Conservation (phyloP, 2,797 vertebrate species). For the Enteromius unitaeniatus region DNA sequence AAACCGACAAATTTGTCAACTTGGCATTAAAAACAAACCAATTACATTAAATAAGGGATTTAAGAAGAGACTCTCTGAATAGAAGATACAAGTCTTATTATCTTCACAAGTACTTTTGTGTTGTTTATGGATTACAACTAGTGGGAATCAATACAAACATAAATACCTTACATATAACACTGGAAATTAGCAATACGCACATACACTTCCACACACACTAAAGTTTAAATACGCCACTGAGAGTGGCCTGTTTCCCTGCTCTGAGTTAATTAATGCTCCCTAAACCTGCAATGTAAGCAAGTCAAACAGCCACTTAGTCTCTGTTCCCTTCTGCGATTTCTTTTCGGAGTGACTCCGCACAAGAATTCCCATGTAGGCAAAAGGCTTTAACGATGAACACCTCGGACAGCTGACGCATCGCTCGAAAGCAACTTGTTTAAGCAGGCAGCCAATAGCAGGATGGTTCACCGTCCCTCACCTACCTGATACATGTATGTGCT, state of each 20-base stretch:
- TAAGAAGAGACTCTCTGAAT: not conserved
- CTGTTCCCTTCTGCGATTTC: not conserved
- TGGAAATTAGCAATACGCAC: not conserved
- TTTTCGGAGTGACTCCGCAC: not conserved
- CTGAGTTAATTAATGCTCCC: constrained; percentile 34
- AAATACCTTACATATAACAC: not conserved
- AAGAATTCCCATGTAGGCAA: constrained; percentile 22
- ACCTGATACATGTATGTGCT: constrained; percentile 89
- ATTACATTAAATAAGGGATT: not conserved
- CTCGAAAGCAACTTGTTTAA: constrained; percentile 13
- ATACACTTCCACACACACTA: constrained; percentile 9
- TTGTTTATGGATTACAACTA: not conserved
- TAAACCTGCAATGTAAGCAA: constrained; percentile 24
- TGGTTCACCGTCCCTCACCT: constrained; percentile 65
- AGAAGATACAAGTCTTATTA: not conserved
- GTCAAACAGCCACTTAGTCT: constrained; percentile 23
- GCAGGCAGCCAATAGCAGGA: constrained; percentile 49
- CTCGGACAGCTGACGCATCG: not conserved
- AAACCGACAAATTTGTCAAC: not conserved
- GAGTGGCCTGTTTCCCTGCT: constrained; percentile 24
- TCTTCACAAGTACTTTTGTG: not conserved
- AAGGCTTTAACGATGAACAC: not conserved
- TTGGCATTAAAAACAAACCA: not conserved
- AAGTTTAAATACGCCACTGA: constrained; percentile 26
- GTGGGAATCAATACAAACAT: constrained; percentile 7